A percentile compares a stretch with the other conserved stretches of the same genome.
Evolutionary conservation across 2,797 vertebrate species (phyloP).

Genomic region (Masticophis lateralis): DNA sequence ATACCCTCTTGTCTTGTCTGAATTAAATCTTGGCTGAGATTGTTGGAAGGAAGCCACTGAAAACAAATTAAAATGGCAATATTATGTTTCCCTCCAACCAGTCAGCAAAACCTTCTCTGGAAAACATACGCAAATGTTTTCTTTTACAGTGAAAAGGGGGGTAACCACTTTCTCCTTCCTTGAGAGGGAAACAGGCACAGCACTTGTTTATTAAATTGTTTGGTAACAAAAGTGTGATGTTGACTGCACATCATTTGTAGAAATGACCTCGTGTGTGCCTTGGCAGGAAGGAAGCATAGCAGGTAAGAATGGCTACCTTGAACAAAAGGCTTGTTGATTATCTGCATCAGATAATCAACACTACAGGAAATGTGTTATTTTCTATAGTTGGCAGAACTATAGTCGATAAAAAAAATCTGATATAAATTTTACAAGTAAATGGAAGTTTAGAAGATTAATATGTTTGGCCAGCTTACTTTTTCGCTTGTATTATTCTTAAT

Average conservation of each 20-base stretch:
- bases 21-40: not conserved
- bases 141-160: not conserved
- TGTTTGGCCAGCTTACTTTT: not conserved
- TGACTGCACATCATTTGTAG: slow-evolving; percentile 41
- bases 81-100: not conserved
- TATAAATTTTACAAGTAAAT: not conserved
- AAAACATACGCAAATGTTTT: slow-evolving; percentile 47
- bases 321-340: slow-evolving; percentile 32
- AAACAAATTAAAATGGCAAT: not conserved
- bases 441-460: slow-evolving; percentile 6
- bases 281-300: slow-evolving; percentile 32
- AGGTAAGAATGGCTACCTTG: slow-evolving; percentile 34
- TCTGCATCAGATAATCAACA: slow-evolving; percentile 20
- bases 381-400: not conserved
- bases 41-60: not conserved
- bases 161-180: not conserved
- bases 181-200: not conserved
- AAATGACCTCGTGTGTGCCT: slow-evolving; percentile 16
- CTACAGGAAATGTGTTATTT: not conserved
- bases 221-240: not conserved
- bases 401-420: not conserved
- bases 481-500: not conserved
- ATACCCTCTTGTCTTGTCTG: not conserved
- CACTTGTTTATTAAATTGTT: slow-evolving; percentile 9
- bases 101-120: not conserved